Percentiles rank a stretch among this genome's conserved stretches.
phyloP scores from a whole-genome alignment of 2,888 invertebrate species.

The Idaea aversata region DNA sequence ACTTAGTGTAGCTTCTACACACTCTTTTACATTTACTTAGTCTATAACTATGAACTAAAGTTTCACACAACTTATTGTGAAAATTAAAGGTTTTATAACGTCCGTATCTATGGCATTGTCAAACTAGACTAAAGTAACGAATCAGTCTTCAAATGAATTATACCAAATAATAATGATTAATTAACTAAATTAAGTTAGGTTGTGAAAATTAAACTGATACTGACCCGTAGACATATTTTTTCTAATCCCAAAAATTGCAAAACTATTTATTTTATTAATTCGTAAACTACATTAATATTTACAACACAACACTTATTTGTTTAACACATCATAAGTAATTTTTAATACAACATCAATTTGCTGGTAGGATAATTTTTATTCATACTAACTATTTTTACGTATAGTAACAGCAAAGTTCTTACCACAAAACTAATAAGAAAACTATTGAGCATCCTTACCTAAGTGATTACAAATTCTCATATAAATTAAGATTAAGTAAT shows the following conservation, averaged over 20 bases:
- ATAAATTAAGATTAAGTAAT: constrained; percentile 29
- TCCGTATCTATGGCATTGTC: constrained; percentile 78
- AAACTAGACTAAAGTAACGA: constrained; percentile 80
- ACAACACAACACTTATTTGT: background rate
- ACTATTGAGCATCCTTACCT: constrained; percentile 74
- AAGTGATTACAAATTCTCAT: constrained; percentile 53
- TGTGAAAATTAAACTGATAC: background rate
- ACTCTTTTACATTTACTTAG: constrained; percentile 51
- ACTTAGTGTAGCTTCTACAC: constrained; percentile 62
- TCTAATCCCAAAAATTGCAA: constrained; percentile 10
- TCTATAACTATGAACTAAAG: constrained; percentile 3
- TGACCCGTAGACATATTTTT: constrained; percentile 12
- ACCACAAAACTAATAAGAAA: constrained; percentile 47
- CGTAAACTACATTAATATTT: background rate
- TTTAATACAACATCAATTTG: constrained; percentile 10
- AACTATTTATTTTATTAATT: constrained; percentile 24
- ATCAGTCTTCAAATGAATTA: constrained; percentile 78
- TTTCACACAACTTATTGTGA: constrained; percentile 48
- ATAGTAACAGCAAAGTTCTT: constrained; percentile 51
- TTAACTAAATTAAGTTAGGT: constrained; percentile 29
- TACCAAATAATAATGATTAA: constrained; percentile 63
- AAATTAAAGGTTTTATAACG: constrained; percentile 52
- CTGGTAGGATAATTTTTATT: background rate
- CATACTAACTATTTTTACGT: constrained; percentile 46
- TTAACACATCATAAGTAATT: constrained; percentile 13